A percentile compares a stretch with the other conserved stretches of the same genome.
These are phyloP conservation scores for Chloroclysta siterata DNA, from an alignment of 2,888 invertebrate genomes.

Conservation along the genomic window DNA sequence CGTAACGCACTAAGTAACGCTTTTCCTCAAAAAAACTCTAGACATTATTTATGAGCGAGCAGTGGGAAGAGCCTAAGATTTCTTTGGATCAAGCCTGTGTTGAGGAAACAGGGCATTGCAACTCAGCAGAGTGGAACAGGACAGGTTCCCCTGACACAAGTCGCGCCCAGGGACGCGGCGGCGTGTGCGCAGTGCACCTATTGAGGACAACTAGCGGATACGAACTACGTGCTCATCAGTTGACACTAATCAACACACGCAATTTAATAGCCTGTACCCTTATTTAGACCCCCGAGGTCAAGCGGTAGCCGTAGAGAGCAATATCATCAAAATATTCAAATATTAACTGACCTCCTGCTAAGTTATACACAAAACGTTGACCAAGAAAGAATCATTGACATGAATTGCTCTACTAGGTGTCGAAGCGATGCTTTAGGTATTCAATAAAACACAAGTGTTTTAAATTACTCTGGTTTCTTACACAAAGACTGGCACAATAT, in stretches of 20 bases:
- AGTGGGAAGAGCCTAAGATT: conserved; percentile 16
- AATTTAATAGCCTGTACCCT: conserved; percentile 44
- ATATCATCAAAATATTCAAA: conserved; percentile 34
- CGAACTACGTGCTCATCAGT: conserved; percentile 56
- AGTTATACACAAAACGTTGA: neutral
- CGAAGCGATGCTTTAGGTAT: too few relatives aligned
- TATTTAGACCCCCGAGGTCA: conserved; percentile 45
- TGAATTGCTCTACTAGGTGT: neutral
- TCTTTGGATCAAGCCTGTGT: conserved; percentile 22
- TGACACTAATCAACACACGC: conserved; percentile 50
- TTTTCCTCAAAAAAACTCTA: neutral
- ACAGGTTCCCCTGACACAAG: conserved; percentile 69
- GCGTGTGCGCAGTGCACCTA: conserved; percentile 69
- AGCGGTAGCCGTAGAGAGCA: conserved; percentile 26
- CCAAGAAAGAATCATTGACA: neutral
- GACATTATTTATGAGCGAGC: neutral
- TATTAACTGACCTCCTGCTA: conserved; percentile 4
- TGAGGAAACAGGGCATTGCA: conserved; percentile 66
- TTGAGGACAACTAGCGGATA: conserved; percentile 70
- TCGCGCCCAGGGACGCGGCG: conserved; percentile 64
- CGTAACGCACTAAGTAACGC: neutral
- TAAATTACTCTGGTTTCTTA: neutral
- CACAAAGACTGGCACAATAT: neutral
- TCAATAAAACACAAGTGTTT: neutral
- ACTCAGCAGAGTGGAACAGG: conserved; percentile 73